Conservation (phyloP, 2,797 vertebrate species). For the Acanthis flammea region DNA sequence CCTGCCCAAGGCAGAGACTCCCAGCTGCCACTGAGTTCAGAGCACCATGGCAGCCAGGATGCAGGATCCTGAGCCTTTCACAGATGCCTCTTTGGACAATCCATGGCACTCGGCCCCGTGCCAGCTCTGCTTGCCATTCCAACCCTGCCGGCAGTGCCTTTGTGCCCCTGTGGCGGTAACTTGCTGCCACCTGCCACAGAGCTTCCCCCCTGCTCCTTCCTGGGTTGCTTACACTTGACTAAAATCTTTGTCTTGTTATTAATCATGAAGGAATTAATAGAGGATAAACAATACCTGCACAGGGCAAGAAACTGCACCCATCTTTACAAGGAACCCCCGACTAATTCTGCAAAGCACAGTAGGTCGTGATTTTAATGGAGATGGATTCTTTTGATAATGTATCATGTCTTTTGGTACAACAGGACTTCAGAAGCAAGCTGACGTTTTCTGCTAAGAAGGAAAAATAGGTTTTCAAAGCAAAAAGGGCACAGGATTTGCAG, state of each 20-base stretch:
- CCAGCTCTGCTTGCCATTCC: neutral
- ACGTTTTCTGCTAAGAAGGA: neutral
- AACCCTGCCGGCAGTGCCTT: neutral
- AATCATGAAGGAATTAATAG: neutral
- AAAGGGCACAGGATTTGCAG: neutral
- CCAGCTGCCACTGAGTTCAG: neutral
- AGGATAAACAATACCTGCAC: neutral
- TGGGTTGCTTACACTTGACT: neutral
- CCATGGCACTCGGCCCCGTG: neutral
- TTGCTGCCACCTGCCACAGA: conserved; percentile 31
- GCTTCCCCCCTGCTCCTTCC: neutral
- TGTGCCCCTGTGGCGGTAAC: neutral
- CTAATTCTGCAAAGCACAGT: neutral
- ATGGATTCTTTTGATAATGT: neutral
- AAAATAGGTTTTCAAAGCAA: neutral
- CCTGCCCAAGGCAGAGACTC: neutral
- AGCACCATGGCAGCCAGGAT: neutral
- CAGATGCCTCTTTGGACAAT: neutral
- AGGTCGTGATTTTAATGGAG: neutral
- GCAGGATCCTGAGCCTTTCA: neutral
- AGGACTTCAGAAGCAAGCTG: neutral
- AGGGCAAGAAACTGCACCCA: neutral
- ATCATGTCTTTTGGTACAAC: neutral
- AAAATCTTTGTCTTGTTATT: neutral
- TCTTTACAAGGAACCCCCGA: neutral